Evolutionary conservation across 2,888 invertebrate species (phyloP).

Genomic region (Epicampocera succincta): DNA sequence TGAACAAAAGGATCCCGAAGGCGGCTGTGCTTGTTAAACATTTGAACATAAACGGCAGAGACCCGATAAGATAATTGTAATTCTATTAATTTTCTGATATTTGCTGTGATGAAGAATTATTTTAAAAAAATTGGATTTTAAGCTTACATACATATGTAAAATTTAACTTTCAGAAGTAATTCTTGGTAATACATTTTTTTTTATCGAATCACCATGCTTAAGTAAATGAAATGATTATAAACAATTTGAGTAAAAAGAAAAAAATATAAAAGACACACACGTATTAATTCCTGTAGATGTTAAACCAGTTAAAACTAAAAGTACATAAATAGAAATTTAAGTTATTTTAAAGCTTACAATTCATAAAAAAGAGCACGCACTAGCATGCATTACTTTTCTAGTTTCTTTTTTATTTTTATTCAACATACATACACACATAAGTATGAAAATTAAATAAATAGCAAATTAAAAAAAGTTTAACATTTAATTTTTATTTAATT

Average conservation of each 20-base stretch:
- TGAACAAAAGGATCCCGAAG: conserved; percentile 95
- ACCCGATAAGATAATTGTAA: conserved; percentile 25
- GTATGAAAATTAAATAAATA: conserved; percentile 57
- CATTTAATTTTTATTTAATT: too few relatives aligned
- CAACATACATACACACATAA: conserved; percentile 18
- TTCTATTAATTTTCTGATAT: conserved; percentile 53
- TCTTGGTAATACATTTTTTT: conserved; percentile 39
- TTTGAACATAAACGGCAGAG: conserved; percentile 2
- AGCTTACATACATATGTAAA: conserved; percentile 50
- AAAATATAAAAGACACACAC: conserved; percentile 1
- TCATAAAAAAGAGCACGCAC: conserved; percentile 53
- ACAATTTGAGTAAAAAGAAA: conserved; percentile 32
- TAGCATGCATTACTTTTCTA: conserved; percentile 44
- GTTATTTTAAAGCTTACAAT: conserved; percentile 55
- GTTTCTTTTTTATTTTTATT: conserved; percentile 52
- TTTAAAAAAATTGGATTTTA: conserved; percentile 34
- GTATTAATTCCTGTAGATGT: conserved; percentile 57
- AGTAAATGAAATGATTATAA: conserved; percentile 31
- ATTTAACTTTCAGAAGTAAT: conserved; percentile 30
- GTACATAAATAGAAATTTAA: conserved; percentile 39
- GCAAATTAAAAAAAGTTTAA: conserved; percentile 37
- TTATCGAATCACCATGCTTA: conserved; percentile 53
- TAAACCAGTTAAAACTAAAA: conserved; percentile 38
- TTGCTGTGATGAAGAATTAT: conserved; percentile 64
- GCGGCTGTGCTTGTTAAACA: conserved; percentile 94